Evolutionary conservation across 2,797 vertebrate genomes (phyloP).

Genomic region (Notoglanidium macrostoma): DNA sequence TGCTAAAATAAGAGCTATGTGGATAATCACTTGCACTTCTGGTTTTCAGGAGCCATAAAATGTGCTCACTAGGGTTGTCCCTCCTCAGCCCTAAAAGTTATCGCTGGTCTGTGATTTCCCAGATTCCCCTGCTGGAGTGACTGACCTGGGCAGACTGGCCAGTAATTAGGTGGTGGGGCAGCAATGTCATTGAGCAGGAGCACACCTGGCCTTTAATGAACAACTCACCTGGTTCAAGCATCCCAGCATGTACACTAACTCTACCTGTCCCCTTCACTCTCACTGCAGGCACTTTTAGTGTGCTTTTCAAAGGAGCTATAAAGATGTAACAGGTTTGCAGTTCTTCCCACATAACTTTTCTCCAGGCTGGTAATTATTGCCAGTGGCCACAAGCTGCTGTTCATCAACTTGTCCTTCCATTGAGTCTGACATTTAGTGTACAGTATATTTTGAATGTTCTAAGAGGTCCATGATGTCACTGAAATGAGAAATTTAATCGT

Average conservation of each 20-base stretch:
- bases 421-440: neutral
- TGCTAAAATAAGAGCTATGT: constrained; percentile 44
- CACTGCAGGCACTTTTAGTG: constrained; percentile 43
- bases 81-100: constrained; percentile 50
- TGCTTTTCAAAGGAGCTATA: constrained; percentile 42
- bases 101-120: constrained; percentile 67
- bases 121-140: constrained; percentile 57
- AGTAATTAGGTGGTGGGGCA: constrained; percentile 53
- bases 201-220: constrained; percentile 72
- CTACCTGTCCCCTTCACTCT: constrained; percentile 39
- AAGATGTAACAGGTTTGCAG: constrained; percentile 37
- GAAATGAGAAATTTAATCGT: neutral
- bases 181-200: constrained; percentile 62
- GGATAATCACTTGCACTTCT: constrained; percentile 63
- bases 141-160: constrained; percentile 54
- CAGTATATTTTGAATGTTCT: neutral
- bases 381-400: constrained; percentile 14
- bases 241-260: constrained; percentile 25
- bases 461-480: neutral
- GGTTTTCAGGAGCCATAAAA: constrained; percentile 64
- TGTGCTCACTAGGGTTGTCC: constrained; percentile 28
- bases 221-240: constrained; percentile 67
- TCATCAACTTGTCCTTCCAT: neutral
- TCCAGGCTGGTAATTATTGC: constrained; percentile 30
- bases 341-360: constrained; percentile 31